These are phyloP conservation scores for Piscicola geometra DNA, from an alignment of 2,888 invertebrate genomes.

Conservation along the genomic window DNA sequence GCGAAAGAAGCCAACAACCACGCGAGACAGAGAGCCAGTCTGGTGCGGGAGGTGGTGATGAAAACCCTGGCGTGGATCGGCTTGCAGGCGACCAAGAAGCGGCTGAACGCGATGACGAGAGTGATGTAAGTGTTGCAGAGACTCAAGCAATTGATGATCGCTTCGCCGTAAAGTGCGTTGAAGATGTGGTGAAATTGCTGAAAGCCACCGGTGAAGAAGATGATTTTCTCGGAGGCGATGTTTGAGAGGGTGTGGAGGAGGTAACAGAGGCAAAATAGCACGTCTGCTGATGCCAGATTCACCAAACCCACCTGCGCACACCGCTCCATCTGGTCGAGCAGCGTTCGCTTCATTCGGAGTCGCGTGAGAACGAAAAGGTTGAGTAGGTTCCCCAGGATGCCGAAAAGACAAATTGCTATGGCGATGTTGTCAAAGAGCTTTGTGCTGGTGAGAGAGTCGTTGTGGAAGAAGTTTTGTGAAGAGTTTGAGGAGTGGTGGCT, in stretches of 20 bases:
- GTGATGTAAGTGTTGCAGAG: background rate
- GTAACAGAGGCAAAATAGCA: background rate
- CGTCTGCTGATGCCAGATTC: background rate
- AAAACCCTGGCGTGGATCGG: background rate
- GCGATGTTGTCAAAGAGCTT: background rate
- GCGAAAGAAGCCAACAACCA: background rate
- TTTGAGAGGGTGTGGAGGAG: background rate
- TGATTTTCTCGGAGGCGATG: background rate
- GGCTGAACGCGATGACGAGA: background rate
- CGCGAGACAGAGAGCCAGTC: background rate
- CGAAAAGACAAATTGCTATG: background rate
- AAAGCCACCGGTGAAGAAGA: background rate
- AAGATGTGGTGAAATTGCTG: background rate
- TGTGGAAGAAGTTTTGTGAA: background rate
- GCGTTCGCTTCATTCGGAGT: background rate
- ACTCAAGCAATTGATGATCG: background rate
- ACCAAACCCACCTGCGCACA: background rate
- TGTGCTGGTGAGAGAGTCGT: background rate
- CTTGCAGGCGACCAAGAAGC: background rate
- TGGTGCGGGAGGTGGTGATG: constrained; percentile 2
- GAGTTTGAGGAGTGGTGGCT: background rate
- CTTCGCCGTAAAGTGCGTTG: background rate
- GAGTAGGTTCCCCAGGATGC: background rate
- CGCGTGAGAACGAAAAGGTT: background rate
- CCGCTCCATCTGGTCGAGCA: background rate